Conservation (phyloP, 2,888 invertebrate species). For the Pseudococcus longispinus region DNA sequence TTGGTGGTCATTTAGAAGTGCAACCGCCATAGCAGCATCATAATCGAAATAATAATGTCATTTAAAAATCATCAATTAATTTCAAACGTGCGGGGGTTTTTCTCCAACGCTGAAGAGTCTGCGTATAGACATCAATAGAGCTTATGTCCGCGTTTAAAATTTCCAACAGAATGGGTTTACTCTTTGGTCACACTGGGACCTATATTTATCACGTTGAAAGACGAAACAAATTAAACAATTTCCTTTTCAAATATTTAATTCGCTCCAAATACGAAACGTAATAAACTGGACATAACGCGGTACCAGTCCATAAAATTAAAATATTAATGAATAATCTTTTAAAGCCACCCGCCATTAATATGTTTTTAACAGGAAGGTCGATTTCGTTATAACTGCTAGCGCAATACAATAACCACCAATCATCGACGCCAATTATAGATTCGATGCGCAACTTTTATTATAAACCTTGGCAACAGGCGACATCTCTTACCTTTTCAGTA, state of each 20-base stretch:
- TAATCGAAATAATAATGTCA: slow-evolving; percentile 36
- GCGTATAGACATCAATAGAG: not conserved
- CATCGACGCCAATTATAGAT: slow-evolving; percentile 54
- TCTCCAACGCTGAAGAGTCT: not conserved
- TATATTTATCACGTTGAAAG: slow-evolving; percentile 19
- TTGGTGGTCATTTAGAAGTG: not conserved
- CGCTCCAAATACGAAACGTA: slow-evolving; percentile 22
- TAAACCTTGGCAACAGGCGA: slow-evolving; percentile 56
- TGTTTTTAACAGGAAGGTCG: slow-evolving; percentile 53
- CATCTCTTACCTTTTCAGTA: slow-evolving; percentile 44
- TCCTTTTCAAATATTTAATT: slow-evolving; percentile 34
- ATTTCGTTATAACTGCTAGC: slow-evolving; percentile 44
- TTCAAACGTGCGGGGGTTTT: not conserved
- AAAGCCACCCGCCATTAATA: slow-evolving; percentile 35
- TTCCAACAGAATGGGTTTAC: not conserved
- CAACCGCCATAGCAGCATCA: not conserved
- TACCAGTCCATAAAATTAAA: slow-evolving; percentile 33
- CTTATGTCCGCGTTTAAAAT: not conserved
- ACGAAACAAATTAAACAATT: slow-evolving; percentile 12
- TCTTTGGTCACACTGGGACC: not conserved
- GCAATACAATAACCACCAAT: slow-evolving; percentile 54
- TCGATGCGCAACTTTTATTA: slow-evolving; percentile 54
- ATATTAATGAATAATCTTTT: slow-evolving; percentile 42
- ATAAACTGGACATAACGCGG: slow-evolving; percentile 21
- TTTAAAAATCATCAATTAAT: slow-evolving; percentile 44